Percentiles rank a stretch among this genome's conserved stretches.
Evolutionary conservation across 1,140 invertebrate genomes (phyloP).

Genomic region (Pseudoatta argentina): DNA sequence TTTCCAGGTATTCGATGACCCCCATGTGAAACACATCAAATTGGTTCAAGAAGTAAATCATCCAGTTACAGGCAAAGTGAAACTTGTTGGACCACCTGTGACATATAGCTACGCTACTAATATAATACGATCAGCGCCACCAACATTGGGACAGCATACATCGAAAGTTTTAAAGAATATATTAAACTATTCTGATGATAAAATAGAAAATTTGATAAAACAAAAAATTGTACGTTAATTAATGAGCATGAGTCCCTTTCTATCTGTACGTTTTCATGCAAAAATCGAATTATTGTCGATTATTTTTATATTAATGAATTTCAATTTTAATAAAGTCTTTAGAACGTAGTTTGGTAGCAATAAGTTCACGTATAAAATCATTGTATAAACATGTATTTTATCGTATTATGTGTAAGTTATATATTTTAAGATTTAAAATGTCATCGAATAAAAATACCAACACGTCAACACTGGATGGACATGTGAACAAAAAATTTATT

Average conservation of each 20-base stretch:
- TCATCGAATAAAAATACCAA: too few relatives aligned
- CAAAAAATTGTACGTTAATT: slow-evolving; percentile 87
- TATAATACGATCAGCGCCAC: slow-evolving; percentile 91
- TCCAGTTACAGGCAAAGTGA: slow-evolving; percentile 90
- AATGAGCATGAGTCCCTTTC: slow-evolving; percentile 3
- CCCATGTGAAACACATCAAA: slow-evolving; percentile 92
- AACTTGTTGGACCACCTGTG: slow-evolving; percentile 95
- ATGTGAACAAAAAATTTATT: too few relatives aligned
- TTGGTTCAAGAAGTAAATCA: slow-evolving; percentile 93
- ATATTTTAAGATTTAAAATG: neutral
- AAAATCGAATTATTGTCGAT: neutral
- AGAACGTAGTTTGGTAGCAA: neutral
- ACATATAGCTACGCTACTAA: slow-evolving; percentile 92
- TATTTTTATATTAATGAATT: slow-evolving; percentile 1
- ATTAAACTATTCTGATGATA: slow-evolving; percentile 89
- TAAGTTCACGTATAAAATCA: neutral
- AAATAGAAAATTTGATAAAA: slow-evolving; percentile 88
- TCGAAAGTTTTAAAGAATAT: slow-evolving; percentile 90
- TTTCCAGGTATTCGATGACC: slow-evolving; percentile 93
- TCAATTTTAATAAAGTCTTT: neutral
- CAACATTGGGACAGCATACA: slow-evolving; percentile 95
- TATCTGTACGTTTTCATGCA: neutral
- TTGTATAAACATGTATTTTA: neutral
- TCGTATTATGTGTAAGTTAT: too few relatives aligned
- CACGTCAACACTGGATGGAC: too few relatives aligned